Percentiles rank a stretch among this genome's conserved stretches.
Conservation (phyloP, 2,113 vertebrate genomes). For the Datnioides undecimradiatus region DNA sequence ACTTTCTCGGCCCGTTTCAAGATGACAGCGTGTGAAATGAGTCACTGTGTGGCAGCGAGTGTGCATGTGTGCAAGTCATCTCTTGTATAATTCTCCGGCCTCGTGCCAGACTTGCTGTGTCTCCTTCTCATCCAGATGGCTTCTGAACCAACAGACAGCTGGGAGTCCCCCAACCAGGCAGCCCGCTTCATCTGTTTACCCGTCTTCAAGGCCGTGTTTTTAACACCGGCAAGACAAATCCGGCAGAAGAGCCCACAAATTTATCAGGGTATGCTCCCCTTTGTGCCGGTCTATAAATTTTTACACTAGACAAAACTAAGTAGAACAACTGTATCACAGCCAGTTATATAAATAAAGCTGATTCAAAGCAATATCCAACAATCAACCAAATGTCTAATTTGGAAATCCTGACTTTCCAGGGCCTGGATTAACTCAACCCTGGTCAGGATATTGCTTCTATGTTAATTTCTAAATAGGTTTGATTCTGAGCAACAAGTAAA, state of each 20-base stretch:
- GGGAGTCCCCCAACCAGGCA: conserved; percentile 57
- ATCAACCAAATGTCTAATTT: too few relatives aligned
- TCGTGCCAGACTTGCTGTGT: conserved; percentile 60
- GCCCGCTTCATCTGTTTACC: conserved; percentile 49
- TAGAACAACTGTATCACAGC: not conserved
- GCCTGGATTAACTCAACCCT: conserved; percentile 1
- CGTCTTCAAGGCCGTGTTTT: conserved; percentile 38
- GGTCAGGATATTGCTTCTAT: conserved; percentile 29
- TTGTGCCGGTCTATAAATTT: not conserved
- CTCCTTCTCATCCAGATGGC: conserved; percentile 71
- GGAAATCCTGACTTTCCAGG: not conserved
- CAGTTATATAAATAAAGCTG: not conserved
- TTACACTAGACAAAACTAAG: not conserved
- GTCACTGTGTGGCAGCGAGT: conserved; percentile 13
- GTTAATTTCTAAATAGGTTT: too few relatives aligned
- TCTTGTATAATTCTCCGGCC: conserved; percentile 61
- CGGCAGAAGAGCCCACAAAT: conserved; percentile 37
- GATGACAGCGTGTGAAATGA: conserved; percentile 35
- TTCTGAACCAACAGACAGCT: conserved; percentile 68
- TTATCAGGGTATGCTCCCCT: conserved; percentile 13
- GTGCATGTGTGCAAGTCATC: conserved; percentile 34
- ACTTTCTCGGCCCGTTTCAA: not conserved
- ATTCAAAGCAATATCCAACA: not conserved
- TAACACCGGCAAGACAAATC: conserved; percentile 31
- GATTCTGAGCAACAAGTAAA: not conserved